Base-by-base conservation (phyloP, 2,888 invertebrate genomes). In the Leuctra nigra region DNA sequence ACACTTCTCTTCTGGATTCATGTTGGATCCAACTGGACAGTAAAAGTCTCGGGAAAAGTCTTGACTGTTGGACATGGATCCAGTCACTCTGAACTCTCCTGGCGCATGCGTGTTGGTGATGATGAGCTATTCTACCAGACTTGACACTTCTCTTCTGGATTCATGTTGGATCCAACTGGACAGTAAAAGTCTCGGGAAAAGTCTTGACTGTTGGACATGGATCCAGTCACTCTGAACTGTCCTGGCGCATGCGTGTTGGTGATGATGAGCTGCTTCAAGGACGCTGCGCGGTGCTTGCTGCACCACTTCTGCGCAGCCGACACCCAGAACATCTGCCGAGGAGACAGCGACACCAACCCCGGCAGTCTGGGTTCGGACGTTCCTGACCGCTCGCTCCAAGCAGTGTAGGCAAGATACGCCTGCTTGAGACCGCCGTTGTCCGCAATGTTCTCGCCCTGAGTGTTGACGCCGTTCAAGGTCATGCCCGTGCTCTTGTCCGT, bases 391-490 rank as follows among this genome's bases (percentile, higher is more conserved):
- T 78, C 72, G 0, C 78, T 79, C 89, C 89, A 91, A 9, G 80
- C 79, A 47, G 82, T 77, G 71, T 92, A 92, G 0, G 91, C 92
- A 60, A 82, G 76, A 71, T 94, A 95, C 0, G 94, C 89, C 69
- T 91, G 88, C 69, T 93, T 94, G 61, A 94, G 82, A 1, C 94
- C 95, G 1, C 93, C 94, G 68, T 94, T 95, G 70, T 95, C 95
- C 0, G 95, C 95, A 57, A 95, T 95, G 70, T 95, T 95, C 70
- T 95, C 95, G 11, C 92, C 92, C 73, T 92, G 91, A 0, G 93
- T 93, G 67, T 90, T 90, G 58, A 92, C 83, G 53, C 95, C 95
- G 67, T 94, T 92, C 54, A 96, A 70, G 68, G 85, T 85, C 60
- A 91, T 70, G 52, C 78, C 80, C 2, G 91, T 83, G 71, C 86